Evolutionary conservation across 2,888 invertebrate species (phyloP), one percentile per base, ranked within the genome.

Genomic region (Griposia aprilina): DNA sequence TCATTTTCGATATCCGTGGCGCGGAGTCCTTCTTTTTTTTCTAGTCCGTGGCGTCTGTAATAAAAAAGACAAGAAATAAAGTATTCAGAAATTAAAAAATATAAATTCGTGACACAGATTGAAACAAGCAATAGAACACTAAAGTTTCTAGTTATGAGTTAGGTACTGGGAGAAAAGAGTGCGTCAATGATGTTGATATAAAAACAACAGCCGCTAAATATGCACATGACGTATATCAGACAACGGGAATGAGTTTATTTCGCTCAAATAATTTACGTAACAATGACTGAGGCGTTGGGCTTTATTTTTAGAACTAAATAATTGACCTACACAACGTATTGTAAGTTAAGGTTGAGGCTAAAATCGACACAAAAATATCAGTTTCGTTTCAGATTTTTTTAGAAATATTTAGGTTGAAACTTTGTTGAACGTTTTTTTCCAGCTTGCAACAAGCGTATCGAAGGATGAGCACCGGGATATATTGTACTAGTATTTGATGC

Each of bases 161-260:
- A 71, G 23, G 23, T 15, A 23, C 20, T 65, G 23, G 17, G 2
- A 50, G 57, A 50, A 45, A 48, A 66, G 5, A 82, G 76, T 75
- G 82, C 76, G 79, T 76, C 79, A 82, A 20, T 82, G n/a, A 48
- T 2, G 23, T 67, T 60, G 36, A 66, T 60, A 66, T 11, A 57
- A 59, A 59, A 82, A 75, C 66, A 82, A 55, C 59, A 30, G 52
- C 23, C 59, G 45, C 7, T 63, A 36, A 50, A 66, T 71, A 83
- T 67, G 62, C 72, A 52, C 1, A 36, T 81, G 84, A 83, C 81
- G 81, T 57, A 78, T 52, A 67, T 77, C 69, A 17, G 23, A 68
- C 81, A 62, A 23, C 69, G 30, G 60, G 79, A 78, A 71, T 75
- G 45, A 55, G 50, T 66, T 52, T 75, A 60, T 45, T 82, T 55